Evolutionary conservation across 2,888 invertebrate species (phyloP).

Genomic region (Lydus trimaculatus): DNA sequence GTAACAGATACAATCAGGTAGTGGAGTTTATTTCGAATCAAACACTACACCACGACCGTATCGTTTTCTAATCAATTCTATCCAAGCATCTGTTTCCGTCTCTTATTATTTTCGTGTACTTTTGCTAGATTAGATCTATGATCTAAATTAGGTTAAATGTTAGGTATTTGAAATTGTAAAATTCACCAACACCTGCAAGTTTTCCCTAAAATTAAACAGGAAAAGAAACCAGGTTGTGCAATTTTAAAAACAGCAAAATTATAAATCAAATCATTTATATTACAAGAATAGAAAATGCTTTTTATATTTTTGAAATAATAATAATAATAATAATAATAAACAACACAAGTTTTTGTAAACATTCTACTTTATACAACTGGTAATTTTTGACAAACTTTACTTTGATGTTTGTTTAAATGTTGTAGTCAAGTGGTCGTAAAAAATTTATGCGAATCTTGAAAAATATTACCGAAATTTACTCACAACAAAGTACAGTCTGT

Average conservation of each 20-base stretch:
- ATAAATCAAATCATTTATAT: too few relatives aligned
- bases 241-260: background rate
- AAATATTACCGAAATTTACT: background rate
- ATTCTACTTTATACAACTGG: background rate
- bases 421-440: background rate
- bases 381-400: background rate
- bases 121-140: background rate
- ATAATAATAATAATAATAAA: background rate
- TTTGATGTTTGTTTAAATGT: background rate
- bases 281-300: background rate
- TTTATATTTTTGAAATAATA: background rate
- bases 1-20: slow-evolving; percentile 3
- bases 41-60: background rate
- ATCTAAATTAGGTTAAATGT: background rate
- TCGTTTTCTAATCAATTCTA: background rate
- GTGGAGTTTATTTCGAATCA: background rate
- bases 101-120: background rate
- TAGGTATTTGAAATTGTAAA: background rate
- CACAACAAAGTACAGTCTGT: background rate
- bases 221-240: background rate
- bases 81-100: background rate
- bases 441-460: background rate
- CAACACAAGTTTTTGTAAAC: background rate
- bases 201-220: background rate
- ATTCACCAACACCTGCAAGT: background rate